Evolutionary conservation across 2,113 vertebrate species (phyloP), one percentile per base, ranked within the genome.

Genomic region (Cygnus buccinator): DNA sequence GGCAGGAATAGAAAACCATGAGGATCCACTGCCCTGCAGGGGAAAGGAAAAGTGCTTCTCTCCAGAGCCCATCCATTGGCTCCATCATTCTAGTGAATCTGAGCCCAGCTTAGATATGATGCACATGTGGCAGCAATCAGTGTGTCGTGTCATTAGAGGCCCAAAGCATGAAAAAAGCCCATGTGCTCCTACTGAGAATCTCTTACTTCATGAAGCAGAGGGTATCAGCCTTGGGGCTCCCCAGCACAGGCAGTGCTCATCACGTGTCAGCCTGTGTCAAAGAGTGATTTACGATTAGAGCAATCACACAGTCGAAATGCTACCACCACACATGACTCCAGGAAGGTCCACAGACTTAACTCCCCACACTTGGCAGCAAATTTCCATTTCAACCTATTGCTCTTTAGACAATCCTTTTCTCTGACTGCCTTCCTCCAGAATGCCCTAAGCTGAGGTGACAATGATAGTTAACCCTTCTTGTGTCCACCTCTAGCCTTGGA

Each of bases 21-120:
- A 11, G 10, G 28, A 78, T 20, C 7, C 43, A 41, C 58, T 78
- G 22, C 3, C 0, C 23, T 26, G 1, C 1, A 13, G 0, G 13
- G 72, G 19, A 54, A 44, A 61, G 10, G 9, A 52, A 54, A 77
- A 78, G 5, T 4, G 9, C 19, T 5, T 59, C 52, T 55, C 31
- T 92, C 39, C 52, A 54, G 35, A 61, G 12, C 3, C 25, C 16
- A 13, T 48, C 13, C 9, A 78, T 50, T 48, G 46, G 20, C 46
- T 48, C 46, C 20, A 22, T 48, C 46, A 14, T 57, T 81, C 65
- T 75, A 33, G 48, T 55, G 48, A 16, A 59, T 13, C 18, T 79
- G 58, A 74, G 10, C 4, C 23, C 65, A 70, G 6, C 1, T 21
- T 20, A 46, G 16, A 15, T 3, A 5, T 18, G 68, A 15, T 19